Conservation (phyloP, 1,140 invertebrate species). For the Cotesia typhae region DNA sequence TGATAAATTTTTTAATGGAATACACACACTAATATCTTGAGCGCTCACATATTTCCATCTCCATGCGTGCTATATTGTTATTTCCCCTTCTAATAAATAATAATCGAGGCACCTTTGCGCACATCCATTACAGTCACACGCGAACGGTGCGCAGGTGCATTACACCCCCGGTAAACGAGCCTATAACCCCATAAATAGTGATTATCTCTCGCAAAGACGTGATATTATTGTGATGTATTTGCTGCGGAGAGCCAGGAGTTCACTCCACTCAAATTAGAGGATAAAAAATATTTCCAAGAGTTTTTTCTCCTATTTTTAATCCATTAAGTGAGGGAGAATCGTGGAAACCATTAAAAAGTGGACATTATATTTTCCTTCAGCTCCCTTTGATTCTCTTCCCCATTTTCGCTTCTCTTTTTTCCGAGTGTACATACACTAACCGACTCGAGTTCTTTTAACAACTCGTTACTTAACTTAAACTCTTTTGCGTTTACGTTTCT, state of each 20-base stretch:
- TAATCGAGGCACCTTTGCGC: constrained; percentile 22
- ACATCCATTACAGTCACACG: constrained; percentile 10
- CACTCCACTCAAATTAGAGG: background rate
- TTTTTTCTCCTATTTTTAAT: background rate
- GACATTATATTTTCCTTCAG: background rate
- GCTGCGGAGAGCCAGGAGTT: background rate
- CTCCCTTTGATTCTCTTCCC: background rate
- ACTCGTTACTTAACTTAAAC: background rate
- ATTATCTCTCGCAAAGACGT: constrained; percentile 24
- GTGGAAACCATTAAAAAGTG: background rate
- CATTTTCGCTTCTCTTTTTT: background rate
- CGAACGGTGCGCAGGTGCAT: constrained; percentile 19
- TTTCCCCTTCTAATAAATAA: constrained; percentile 23
- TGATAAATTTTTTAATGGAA: too few species aligned
- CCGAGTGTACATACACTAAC: too few species aligned
- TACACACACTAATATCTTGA: too few species aligned
- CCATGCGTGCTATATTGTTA: background rate
- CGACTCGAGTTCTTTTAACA: constrained; percentile 20
- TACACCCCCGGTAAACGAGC: constrained; percentile 18
- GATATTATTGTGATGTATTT: constrained; percentile 31
- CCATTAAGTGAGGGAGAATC: background rate
- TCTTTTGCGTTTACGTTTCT: background rate
- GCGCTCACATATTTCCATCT: background rate
- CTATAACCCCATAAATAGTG: constrained; percentile 30
- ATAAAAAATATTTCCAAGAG: background rate